Evolutionary conservation across 2,888 invertebrate species (phyloP), one percentile per base, ranked within the genome.

Genomic region (Caenorhabditis japonica): DNA sequence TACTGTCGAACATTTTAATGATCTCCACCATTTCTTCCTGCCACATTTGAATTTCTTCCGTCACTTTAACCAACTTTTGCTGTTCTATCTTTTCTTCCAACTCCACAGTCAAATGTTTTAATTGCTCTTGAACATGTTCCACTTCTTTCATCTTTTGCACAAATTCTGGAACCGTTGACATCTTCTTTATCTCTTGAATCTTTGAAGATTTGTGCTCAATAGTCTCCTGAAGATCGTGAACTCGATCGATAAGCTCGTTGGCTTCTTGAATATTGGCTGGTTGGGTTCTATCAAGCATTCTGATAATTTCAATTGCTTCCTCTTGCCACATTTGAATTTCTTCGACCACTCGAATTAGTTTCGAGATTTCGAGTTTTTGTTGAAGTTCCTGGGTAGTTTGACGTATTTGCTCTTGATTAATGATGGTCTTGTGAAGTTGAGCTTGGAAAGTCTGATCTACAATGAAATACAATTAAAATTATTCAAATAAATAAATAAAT

Each of bases 281-380:
- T 23, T 69, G 56, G 13, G 51, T 61, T 58, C 59, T 56, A 46
- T 74, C 68, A 19, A 74, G 34, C 58, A 71, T 60, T 36, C 79
- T 53, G 44, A 81, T 77, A 10, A 76, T 81, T 38, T 80, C 80
- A 19, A 81, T 59, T 0, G 73, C 73, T 34, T 82, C 79, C 30
- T 80, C 81, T 21, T 82, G 81, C 82, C 79, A 80, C 76, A 76
- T 80, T 33, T 81, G 76, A 49, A 82, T 71, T 44, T 79, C 79
- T 38, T 82, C 75, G 12, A 79, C 73, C 1, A 73, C 73, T n/a
- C 64, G 59, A 15, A 75, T 51, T 39, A 75, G 49, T 25, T 70
- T 70, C 4, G 64, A 53, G 3, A 71, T 30, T 17, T 73, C 68
- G 8, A 74, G 19, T 53, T 75, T 69, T 19, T 70, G 39, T 39